These are phyloP conservation scores for Microtus pennsylvanicus DNA, from an alignment of 2,113 vertebrate genomes.

Conservation along the genomic window DNA sequence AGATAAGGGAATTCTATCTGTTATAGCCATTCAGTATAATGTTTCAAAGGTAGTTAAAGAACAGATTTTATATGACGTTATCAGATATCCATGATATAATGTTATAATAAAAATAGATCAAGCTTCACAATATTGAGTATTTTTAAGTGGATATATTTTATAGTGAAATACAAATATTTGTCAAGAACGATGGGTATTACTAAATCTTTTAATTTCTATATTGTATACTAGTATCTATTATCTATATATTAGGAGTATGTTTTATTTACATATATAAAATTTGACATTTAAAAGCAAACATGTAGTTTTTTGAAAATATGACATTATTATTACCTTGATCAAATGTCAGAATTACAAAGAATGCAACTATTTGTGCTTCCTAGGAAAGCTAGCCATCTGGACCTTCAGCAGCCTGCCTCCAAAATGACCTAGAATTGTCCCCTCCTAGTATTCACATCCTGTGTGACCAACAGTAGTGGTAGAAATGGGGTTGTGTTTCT, in stretches of 20 bases:
- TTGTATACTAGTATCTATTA: not conserved
- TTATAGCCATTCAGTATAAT: not conserved
- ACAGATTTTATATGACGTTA: not conserved
- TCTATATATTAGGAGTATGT: slow-evolving; percentile 23
- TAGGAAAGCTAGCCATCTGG: not conserved
- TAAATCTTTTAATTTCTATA: slow-evolving; percentile 47
- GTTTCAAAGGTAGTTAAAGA: slow-evolving; percentile 8
- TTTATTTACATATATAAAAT: slow-evolving; percentile 36
- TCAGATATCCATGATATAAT: not conserved
- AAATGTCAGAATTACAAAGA: not conserved
- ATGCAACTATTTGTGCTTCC: not conserved
- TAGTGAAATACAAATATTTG: not conserved
- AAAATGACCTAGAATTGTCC: not conserved
- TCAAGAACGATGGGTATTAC: not conserved
- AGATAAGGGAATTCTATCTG: not conserved
- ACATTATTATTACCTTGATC: not conserved
- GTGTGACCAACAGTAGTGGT: not conserved
- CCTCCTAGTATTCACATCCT: not conserved
- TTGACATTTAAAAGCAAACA: not conserved
- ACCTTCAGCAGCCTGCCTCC: not conserved
- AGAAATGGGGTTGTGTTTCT: not conserved
- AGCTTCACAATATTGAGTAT: not conserved
- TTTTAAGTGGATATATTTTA: slow-evolving; percentile 32
- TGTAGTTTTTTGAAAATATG: slow-evolving; percentile 17
- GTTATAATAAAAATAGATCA: not conserved